These are phyloP conservation scores for Agrenia bidenticulata DNA, from an alignment of 2,888 invertebrate genomes.

Conservation along the genomic window DNA sequence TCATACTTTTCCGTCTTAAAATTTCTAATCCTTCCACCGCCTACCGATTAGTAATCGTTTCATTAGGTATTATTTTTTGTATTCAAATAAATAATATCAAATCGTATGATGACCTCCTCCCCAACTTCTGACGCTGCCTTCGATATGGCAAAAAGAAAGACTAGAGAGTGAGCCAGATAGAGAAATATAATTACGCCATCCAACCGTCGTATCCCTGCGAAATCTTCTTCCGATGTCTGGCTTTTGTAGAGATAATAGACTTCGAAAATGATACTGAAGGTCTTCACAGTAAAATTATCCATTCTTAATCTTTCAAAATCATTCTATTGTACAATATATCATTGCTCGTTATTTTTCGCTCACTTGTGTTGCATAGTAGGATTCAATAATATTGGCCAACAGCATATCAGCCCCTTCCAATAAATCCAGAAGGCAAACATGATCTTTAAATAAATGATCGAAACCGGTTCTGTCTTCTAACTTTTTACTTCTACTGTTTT, in stretches of 20 bases:
- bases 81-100: no score
- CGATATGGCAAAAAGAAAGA: slow-evolving; percentile 22
- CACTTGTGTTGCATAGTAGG: slow-evolving; percentile 37
- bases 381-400: slow-evolving; percentile 35
- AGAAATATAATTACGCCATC: slow-evolving; percentile 15
- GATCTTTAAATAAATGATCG: slow-evolving; percentile 39
- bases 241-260: slow-evolving; percentile 26
- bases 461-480: slow-evolving; percentile 32
- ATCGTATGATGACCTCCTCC: slow-evolving; percentile 28
- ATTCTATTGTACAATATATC: background rate
- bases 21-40: slow-evolving; percentile 40
- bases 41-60: no score
- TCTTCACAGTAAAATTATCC: slow-evolving; percentile 13
- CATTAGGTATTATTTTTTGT: background rate
- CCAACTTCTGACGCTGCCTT: slow-evolving; percentile 28
- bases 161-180: slow-evolving; percentile 17
- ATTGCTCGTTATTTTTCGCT: background rate
- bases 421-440: slow-evolving; percentile 36
- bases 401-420: slow-evolving; percentile 35
- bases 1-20: slow-evolving; percentile 39
- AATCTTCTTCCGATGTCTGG: slow-evolving; percentile 12
- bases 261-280: slow-evolving; percentile 28
- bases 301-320: background rate
- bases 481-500: slow-evolving; percentile 18
- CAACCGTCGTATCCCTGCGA: slow-evolving; percentile 13